Evolutionary conservation across 2,113 vertebrate species (phyloP), one percentile per base, ranked within the genome.

Genomic region (Saguinus imperator): DNA sequence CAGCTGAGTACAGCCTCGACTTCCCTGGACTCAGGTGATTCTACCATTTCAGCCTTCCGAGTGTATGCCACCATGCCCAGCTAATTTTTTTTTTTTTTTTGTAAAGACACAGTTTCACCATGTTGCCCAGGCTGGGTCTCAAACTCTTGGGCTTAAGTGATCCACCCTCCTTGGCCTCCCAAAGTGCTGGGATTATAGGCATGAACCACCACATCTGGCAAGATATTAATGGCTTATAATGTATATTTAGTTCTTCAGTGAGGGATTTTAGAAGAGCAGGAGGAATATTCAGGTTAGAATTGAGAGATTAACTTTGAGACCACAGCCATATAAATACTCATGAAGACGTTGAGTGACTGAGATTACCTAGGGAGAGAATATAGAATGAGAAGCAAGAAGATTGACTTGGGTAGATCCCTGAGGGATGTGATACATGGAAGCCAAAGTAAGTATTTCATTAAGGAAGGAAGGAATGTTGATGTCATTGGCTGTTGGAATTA

Each of bases 381-480:
- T 45, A 88, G 20, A 87, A 64, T 61, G 82, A 94, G 52, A 29
- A 29, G 12, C 37, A 18, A 79, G 48, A 84, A 70, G 55, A 48
- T n/a, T 80, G 35, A 75, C 35, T 91, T 91, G 61, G 64, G 48
- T 21, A 92, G 75, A 88, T 55, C 20, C 86, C 21, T 84, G 35
- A 92, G 14, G 52, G 11, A 83, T 84, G 1, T 23, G 32, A n/a
- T 68, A 73, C 40, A 40, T 61, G 77, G 72, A 95, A 90, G 12
- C 40, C 73, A 94, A 75, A 91, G 75, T 66, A 91, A 88, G 12
- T 83, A 52, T 93, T 96, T 95, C 27, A 75, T 83, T 23, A 90
- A 80, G 14, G 75, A 87, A 86, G 50, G 25, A 81, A 66, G 45
- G 52, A 80, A 27, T 66, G 10, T 84, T 88, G 29, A 37, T 61